Evolutionary conservation across 2,888 invertebrate genomes (phyloP).

Genomic region (Stenolophus ochropezus): DNA sequence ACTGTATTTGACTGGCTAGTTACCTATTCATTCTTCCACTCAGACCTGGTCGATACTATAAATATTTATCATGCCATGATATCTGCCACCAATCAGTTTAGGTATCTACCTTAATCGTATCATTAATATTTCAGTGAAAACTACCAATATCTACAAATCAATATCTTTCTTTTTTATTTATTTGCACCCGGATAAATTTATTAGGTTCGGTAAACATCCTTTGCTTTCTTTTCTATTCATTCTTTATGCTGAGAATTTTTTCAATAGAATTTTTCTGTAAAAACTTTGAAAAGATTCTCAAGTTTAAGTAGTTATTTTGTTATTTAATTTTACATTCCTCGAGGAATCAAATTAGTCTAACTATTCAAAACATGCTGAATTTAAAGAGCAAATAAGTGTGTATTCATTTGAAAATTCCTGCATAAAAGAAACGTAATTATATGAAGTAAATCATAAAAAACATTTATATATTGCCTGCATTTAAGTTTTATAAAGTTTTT

Average conservation of each 20-base stretch:
- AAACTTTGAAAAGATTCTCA: background rate
- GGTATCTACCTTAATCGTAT: conserved; percentile 17
- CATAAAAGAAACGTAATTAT: background rate
- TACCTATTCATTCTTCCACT: conserved; percentile 18
- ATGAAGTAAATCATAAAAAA: background rate
- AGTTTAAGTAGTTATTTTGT: conserved; percentile 16
- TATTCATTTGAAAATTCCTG: background rate
- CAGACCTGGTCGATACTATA: background rate
- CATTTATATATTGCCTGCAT: background rate
- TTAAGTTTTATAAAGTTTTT: no score
- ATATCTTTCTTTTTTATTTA: conserved; percentile 23
- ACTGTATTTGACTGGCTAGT: conserved; percentile 1
- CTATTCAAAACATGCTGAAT: background rate
- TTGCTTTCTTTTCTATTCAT: background rate
- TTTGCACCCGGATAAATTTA: background rate
- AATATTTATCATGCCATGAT: conserved; percentile 19
- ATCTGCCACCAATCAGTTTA: background rate
- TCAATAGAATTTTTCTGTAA: background rate
- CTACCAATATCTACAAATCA: conserved; percentile 7
- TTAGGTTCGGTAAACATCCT: conserved; percentile 2
- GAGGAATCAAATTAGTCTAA: background rate
- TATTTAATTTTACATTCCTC: conserved; percentile 9
- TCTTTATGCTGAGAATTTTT: background rate
- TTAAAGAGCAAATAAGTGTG: background rate
- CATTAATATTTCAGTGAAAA: conserved; percentile 32